Base-by-base conservation (phyloP, 2,888 invertebrate species). In the Hirudinaria manillensis region DNA sequence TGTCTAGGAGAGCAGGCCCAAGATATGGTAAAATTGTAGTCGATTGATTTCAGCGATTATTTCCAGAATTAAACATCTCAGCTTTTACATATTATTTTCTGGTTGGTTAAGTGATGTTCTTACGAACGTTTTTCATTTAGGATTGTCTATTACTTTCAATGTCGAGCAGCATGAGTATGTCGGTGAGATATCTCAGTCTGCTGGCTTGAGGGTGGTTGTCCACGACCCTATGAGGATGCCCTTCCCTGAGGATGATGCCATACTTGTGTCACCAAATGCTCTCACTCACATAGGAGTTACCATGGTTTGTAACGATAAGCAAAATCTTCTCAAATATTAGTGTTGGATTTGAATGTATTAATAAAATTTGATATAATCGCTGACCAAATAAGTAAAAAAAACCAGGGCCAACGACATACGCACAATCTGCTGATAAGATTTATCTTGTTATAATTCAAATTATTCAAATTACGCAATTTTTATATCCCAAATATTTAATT, bases 171-270 rank as follows among this genome's bases (percentile, higher is more conserved):
- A 78, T 34, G 77, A 78, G 19, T 79, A 79, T 32, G 53, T 78
- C 29, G 68, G 75, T 16, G 74, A 75, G 38, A 70, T 77, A 19
- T 76, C 76, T 51, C 75, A 79, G 36, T 77, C 77, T 0, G 79
- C 78, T 10, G 78, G 79, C 4, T 24, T 77, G 29, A 77, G 79
- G 34, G 55, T 79, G 27, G 79, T 79, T 32, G 66, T 79, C 24
- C 78, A 79, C 34, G 61, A 75, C 45, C 79, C 77, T 61, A 75
- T 51, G 4, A 56, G 72, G 21, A 76, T 77, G 73, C 77, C 78
- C 16, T 79, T 78, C 68, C 79, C 79, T 7, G 77, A 78, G 45
- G 79, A 79, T 70, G 79, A 79, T 45, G 79, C 78, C 32, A 66
- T 77, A 19, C 53, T 74, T 29, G 67, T 73, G 21, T 16, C 65